Evolutionary conservation across 2,797 vertebrate species (phyloP).

Genomic region (Leuciscus waleckii): DNA sequence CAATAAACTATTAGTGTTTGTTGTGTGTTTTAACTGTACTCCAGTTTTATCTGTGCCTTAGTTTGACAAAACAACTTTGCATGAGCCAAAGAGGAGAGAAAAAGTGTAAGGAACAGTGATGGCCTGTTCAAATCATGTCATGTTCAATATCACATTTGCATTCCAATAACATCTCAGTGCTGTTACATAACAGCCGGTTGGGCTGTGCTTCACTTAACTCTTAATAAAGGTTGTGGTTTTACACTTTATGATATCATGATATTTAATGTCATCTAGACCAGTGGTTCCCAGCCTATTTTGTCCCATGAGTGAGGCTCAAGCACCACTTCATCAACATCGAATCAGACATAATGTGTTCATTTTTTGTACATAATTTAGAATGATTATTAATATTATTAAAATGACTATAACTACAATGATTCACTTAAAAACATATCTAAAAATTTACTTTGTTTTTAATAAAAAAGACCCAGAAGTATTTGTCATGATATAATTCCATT

Average conservation of each 20-base stretch:
- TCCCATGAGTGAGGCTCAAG: background rate
- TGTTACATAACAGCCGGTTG: slow-evolving; percentile 11
- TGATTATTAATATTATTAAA: background rate
- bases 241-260: slow-evolving; percentile 25
- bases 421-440: background rate
- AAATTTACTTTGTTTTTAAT: background rate
- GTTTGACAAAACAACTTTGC: background rate
- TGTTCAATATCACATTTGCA: slow-evolving; percentile 13
- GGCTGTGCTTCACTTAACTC: background rate
- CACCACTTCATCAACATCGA: background rate
- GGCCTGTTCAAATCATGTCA: slow-evolving; percentile 1
- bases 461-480: background rate
- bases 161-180: background rate
- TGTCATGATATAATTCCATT: background rate
- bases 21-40: background rate
- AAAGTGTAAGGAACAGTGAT: background rate
- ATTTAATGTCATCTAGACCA: slow-evolving; percentile 4
- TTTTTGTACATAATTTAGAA: background rate
- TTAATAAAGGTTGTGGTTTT: background rate
- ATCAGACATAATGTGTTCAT: background rate
- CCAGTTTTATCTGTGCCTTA: background rate
- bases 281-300: background rate
- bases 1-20: slow-evolving; percentile 17
- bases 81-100: background rate
- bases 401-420: background rate